Evolutionary conservation across 2,113 vertebrate genomes (phyloP).

Genomic region (Urocolius indicus): DNA sequence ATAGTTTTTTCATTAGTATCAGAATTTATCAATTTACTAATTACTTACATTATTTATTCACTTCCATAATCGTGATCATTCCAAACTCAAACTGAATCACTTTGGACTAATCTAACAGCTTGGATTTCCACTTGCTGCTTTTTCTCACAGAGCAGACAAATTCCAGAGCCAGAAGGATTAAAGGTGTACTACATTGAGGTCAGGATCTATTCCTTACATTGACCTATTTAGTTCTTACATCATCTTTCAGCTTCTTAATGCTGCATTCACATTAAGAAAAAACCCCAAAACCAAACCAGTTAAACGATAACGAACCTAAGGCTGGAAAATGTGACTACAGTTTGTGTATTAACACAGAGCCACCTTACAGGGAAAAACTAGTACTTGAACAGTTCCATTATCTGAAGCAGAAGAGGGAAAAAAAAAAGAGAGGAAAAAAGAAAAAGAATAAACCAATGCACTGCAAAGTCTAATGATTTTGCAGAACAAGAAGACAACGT

Average conservation of each 20-base stretch:
- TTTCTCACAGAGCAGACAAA: neutral
- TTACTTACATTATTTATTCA: neutral
- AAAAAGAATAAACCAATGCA: neutral
- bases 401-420: neutral
- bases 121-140: neutral
- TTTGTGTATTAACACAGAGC: neutral
- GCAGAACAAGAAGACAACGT: neutral
- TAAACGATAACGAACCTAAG: fast-evolving
- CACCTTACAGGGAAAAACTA: neutral
- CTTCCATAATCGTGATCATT: neutral
- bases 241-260: neutral
- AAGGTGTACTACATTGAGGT: neutral
- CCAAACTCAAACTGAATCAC: neutral
- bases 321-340: neutral
- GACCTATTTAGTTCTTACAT: neutral
- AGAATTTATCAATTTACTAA: neutral
- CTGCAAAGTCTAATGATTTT: neutral
- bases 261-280: neutral
- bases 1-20: neutral
- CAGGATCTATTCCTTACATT: neutral
- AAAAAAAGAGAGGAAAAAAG: neutral
- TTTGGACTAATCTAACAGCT: neutral
- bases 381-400: neutral
- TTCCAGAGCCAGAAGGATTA: neutral
- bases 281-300: neutral